Base-by-base conservation (phyloP, 2,113 vertebrate genomes). In the Hyaena hyaena region DNA sequence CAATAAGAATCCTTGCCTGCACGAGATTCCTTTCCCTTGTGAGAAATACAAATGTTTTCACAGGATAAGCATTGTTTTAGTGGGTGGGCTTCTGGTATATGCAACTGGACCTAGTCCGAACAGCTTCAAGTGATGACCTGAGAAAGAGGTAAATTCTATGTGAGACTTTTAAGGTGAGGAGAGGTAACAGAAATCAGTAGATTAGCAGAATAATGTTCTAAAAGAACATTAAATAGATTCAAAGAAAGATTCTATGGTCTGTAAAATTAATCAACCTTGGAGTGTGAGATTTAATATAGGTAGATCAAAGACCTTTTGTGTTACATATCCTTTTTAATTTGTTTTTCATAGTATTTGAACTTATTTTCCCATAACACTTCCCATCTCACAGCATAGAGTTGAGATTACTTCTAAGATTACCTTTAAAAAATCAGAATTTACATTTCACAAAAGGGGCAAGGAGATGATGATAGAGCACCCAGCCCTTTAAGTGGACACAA, bases 381-480 rank as follows among this genome's bases (percentile, higher is more conserved):
- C 39, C 45, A 4, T 89, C 61, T 82, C 10, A 48, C 55, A 90
- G 9, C 31, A 39, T 2, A 76, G 21, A 89, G 35, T 50, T 82
- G 74, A 82, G 4, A 39, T 53, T 19, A 4, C 15, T 61, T 82
- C 53, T 45, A 68, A 71, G 24, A 43, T 76, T 55, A 61, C 50
- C 39, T 39, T n/a, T 89, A 74, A 61, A 80, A 68, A 66, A 86
- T 88, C 19, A 89, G 73, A 76, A 93, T 74, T 93, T 93, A 94
- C 43, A 83, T 86, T 94, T 93, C 45, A 86, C 65, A 94, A 90
- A 23, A 28, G 1, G 85, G 9, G 1, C 28, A 28, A 82, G 12
- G 79, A 74, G 26, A 14, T 43, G 14, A 11, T 63, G 31, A 90
- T 6, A 87, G 74, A 96, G 21, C 5, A 31, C 23, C 9, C 23